A percentile compares a stretch with the other conserved stretches of the same genome.
Conservation (phyloP, 2,888 invertebrate species). For the Lepas anatifera region DNA sequence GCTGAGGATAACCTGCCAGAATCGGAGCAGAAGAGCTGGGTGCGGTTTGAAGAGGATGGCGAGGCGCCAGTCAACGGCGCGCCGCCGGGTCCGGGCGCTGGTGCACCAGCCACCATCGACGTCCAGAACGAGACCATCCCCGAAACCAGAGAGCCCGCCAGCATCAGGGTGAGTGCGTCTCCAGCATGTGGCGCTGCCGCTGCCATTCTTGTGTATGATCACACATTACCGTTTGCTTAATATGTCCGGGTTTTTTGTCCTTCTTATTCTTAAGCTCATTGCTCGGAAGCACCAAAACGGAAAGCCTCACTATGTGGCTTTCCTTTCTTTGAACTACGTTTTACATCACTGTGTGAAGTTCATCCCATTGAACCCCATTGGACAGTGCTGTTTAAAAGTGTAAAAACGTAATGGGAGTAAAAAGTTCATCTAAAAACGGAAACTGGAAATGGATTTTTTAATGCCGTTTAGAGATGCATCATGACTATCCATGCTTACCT, state of each 20-base stretch:
- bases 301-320: too few relatives aligned
- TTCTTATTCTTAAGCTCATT: neutral
- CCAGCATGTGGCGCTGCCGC: too few relatives aligned
- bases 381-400: too few relatives aligned
- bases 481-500: too few relatives aligned
- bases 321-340: neutral
- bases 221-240: neutral
- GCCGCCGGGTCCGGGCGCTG: neutral
- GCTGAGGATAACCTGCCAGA: conserved; percentile 2
- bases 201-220: neutral
- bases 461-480: too few relatives aligned
- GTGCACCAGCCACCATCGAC: conserved; percentile 22
- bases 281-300: neutral
- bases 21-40: conserved; percentile 18
- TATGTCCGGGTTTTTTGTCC: neutral
- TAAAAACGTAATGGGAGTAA: too few relatives aligned
- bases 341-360: neutral
- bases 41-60: conserved; percentile 21
- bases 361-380: too few relatives aligned
- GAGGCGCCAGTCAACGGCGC: neutral
- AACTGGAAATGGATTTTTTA: too few relatives aligned
- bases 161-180: neutral
- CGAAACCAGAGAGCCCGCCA: neutral
- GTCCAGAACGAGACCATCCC: conserved; percentile 20
- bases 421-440: too few relatives aligned